Evolutionary conservation across 2,888 invertebrate species (phyloP).

Genomic region (Rhagophthalmus giganteus): DNA sequence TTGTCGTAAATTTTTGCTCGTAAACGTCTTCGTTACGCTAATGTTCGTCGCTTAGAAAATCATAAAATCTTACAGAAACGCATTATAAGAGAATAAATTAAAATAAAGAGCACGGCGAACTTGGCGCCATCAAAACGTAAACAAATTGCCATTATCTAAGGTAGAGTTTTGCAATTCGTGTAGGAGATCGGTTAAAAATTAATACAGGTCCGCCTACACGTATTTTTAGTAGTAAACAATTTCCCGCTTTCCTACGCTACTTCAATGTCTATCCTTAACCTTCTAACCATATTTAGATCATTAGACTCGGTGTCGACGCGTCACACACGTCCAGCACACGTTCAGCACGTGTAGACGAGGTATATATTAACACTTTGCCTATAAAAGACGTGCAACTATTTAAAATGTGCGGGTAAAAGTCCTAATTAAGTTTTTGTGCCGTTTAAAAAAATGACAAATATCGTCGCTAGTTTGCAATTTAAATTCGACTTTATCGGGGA

Average conservation of each 20-base stretch:
- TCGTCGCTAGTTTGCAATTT: no score
- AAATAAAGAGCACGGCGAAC: slow-evolving; percentile 13
- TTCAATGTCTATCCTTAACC: slow-evolving; percentile 36
- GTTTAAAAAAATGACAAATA: no score
- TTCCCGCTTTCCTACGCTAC: slow-evolving; percentile 37
- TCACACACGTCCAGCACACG: slow-evolving; percentile 6
- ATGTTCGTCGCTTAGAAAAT: no score
- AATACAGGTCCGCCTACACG: slow-evolving; percentile 38
- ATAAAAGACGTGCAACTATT: no score
- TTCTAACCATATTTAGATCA: slow-evolving; percentile 34
- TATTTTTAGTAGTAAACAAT: slow-evolving; percentile 33
- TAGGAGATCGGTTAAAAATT: slow-evolving; percentile 40
- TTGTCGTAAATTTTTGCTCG: no score
- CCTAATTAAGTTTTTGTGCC: no score
- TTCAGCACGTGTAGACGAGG: neutral
- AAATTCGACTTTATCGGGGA: no score
- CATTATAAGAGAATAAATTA: no score
- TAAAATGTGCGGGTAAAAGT: no score
- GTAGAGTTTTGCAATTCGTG: slow-evolving; percentile 35
- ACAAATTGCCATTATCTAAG: slow-evolving; percentile 38
- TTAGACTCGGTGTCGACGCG: slow-evolving; percentile 18
- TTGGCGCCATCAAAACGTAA: slow-evolving; percentile 35
- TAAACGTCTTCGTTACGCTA: no score
- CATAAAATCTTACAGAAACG: no score
- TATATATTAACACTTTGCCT: no score